Evolutionary conservation across 2,888 invertebrate genomes (phyloP).

Genomic region (Tiphia femorata): DNA sequence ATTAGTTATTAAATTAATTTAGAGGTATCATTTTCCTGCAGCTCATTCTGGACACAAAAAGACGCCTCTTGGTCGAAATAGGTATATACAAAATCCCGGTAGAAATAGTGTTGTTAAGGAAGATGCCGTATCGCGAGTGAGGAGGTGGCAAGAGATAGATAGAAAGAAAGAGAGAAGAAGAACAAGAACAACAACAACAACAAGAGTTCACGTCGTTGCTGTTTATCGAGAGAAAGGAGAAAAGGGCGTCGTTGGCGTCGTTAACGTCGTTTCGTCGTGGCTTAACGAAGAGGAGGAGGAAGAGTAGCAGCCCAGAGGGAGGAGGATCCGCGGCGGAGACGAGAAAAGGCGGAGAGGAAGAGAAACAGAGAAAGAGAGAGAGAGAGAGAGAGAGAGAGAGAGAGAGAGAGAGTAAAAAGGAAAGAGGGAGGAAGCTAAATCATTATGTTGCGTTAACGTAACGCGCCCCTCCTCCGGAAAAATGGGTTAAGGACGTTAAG

Average conservation of each 20-base stretch:
- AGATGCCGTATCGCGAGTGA: too few relatives aligned
- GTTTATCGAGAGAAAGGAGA: slow-evolving; percentile 22
- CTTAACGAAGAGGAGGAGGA: slow-evolving; percentile 25
- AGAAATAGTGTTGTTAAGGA: too few relatives aligned
- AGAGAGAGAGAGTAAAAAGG: neutral
- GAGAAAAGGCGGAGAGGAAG: neutral
- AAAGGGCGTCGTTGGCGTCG: slow-evolving; percentile 34
- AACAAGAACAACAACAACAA: too few relatives aligned
- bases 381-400: slow-evolving; percentile 2
- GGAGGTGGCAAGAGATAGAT: slow-evolving; percentile 6
- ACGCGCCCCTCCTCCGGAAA: slow-evolving; percentile 30
- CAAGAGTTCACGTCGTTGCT: too few relatives aligned
- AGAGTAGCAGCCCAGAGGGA: neutral
- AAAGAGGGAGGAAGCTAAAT: slow-evolving; percentile 26
- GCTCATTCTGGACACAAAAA: too few relatives aligned
- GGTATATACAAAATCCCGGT: too few relatives aligned
- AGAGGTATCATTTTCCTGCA: too few relatives aligned
- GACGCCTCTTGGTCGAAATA: too few relatives aligned
- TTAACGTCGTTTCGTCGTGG: slow-evolving; percentile 35
- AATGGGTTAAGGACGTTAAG: slow-evolving; percentile 45
- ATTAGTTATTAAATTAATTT: too few relatives aligned
- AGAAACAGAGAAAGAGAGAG: too few relatives aligned
- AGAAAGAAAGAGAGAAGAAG: slow-evolving; percentile 10
- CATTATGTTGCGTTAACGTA: slow-evolving; percentile 43
- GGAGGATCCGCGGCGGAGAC: neutral